Conservation (phyloP, 2,797 vertebrate species). For the Anguilla megastoma region DNA sequence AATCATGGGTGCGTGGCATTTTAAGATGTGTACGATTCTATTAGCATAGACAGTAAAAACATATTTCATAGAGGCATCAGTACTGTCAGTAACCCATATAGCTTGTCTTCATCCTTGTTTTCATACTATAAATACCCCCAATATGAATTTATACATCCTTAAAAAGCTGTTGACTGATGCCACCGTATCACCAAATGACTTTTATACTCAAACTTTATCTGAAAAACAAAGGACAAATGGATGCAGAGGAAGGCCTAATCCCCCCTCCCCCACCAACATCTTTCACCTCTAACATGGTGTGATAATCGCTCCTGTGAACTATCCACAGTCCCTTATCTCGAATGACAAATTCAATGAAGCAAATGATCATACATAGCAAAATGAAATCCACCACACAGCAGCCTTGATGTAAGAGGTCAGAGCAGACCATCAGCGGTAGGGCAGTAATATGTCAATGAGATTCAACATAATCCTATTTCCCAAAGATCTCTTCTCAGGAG, state of each 20-base stretch:
- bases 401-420: slow-evolving; percentile 34
- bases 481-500: not conserved
- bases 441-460: slow-evolving; percentile 13
- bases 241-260: slow-evolving; percentile 29
- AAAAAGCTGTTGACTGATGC: not conserved
- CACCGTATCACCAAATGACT: not conserved
- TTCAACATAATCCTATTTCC: not conserved
- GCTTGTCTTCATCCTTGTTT: slow-evolving; percentile 40
- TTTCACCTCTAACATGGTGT: slow-evolving; percentile 59
- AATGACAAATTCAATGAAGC: not conserved
- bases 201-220: not conserved
- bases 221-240: slow-evolving; percentile 31
- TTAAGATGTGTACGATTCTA: not conserved
- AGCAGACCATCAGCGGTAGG: slow-evolving; percentile 61
- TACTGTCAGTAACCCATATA: slow-evolving; percentile 30
- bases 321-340: slow-evolving; percentile 46
- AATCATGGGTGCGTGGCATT: not conserved
- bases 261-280: slow-evolving; percentile 34
- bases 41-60: not conserved
- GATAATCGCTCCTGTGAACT: slow-evolving; percentile 57
- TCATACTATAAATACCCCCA: slow-evolving; percentile 46
- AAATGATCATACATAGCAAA: slow-evolving; percentile 67
- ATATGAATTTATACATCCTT: slow-evolving; percentile 39
- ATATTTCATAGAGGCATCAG: not conserved
- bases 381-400: slow-evolving; percentile 37